Evolutionary conservation across 2,797 vertebrate species (phyloP).

Genomic region (Pseudocheirus occidentalis): DNA sequence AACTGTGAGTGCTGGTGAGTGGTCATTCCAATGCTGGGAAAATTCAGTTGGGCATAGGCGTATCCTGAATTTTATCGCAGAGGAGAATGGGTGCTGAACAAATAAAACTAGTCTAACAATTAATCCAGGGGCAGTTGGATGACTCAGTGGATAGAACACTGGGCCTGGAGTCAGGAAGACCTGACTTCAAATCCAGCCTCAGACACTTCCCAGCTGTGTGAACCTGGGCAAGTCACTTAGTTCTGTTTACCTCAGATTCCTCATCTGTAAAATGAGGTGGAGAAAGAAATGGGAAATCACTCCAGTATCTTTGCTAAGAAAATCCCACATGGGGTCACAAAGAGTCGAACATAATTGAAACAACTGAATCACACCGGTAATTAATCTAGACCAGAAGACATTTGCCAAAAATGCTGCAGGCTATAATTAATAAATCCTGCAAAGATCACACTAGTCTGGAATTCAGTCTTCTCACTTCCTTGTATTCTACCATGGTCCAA

Average conservation of each 20-base stretch:
- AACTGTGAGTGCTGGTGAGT: no score
- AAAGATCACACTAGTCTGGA: slow-evolving; percentile 1
- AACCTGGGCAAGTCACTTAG: not conserved
- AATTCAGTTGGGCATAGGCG: not conserved
- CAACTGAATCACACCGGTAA: not conserved
- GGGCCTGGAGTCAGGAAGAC: not conserved
- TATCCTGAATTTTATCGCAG: slow-evolving; percentile 21
- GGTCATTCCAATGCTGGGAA: not conserved
- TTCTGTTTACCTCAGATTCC: not conserved
- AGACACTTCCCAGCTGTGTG: not conserved
- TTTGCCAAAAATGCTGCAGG: not conserved
- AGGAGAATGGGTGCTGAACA: slow-evolving; percentile 1
- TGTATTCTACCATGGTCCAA: not conserved
- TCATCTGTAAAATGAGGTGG: not conserved
- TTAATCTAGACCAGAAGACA: slow-evolving; percentile 1
- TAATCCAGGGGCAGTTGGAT: not conserved
- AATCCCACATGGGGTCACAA: not conserved
- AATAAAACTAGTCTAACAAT: not conserved
- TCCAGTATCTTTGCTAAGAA: not conserved
- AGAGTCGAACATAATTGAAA: not conserved
- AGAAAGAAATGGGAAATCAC: no score
- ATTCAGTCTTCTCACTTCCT: not conserved
- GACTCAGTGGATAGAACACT: not conserved
- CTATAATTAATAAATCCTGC: slow-evolving; percentile 37
- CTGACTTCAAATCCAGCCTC: not conserved